Base-by-base conservation (phyloP, 2,113 vertebrate genomes). In the Microcebus tavaratra region DNA sequence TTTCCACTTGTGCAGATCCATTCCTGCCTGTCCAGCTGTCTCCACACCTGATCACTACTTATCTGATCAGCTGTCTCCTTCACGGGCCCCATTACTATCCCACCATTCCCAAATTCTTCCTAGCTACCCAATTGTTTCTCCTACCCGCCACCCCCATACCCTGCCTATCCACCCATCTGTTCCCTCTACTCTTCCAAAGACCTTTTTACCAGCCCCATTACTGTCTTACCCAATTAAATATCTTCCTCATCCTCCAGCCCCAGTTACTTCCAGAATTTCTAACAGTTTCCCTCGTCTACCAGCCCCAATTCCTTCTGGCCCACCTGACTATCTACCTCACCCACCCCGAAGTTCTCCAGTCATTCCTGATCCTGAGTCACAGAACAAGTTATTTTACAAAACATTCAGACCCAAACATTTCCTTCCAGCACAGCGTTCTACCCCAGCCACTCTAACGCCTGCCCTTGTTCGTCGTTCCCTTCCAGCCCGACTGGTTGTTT, bases 1-100 rank as follows among this genome's bases (percentile, higher is more conserved):
- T 97, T 97, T 90, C 95, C 93, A 84, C 91, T 67, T 97, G 57
- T 97, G 87, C 98, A 98, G 98, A 98, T 97, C 97, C 97, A 95
- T 96, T 65, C 97, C 98, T 97, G 92, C 97, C 88, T 96, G 94
- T 82, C 84, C 97, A 90, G 96, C 97, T 95, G 68, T 96, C 95
- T 96, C 97, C 95, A 92, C 85, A 89, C 76, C 92, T 96, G 50
- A 76, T 53, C 94, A 94, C 88, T 90, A 50, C 92, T 94, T 96
- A 72, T 39, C 95, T 88, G 78, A 81, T 65, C 94, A 91, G 76
- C 96, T 70, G 5, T 78, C 92, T 75, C 36, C 94, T 82, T 91
- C 94, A 48, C 73, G 34, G 50, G 92, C 72, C 67, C 94, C 83
- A 39, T 8, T 96, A 80, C 83, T 83, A 17, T 68, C 84, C 27